Base-by-base conservation (phyloP, 2,113 vertebrate genomes). In the Machaerirhynchus nigripectus region DNA sequence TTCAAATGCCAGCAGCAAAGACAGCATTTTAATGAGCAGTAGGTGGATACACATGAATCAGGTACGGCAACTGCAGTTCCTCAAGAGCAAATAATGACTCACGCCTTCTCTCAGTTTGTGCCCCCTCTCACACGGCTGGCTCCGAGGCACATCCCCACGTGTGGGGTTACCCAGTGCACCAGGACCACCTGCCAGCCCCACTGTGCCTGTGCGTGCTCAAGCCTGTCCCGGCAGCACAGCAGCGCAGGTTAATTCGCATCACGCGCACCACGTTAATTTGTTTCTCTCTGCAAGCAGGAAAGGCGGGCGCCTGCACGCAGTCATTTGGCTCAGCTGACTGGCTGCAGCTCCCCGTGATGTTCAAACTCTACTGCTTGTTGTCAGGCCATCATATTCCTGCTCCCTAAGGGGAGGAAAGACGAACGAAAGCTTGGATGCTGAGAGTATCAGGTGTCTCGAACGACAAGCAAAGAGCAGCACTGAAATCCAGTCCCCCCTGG, bases 281-380 rank as follows among this genome's bases (percentile, higher is more conserved):
- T 15, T 70, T 50, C 21, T 9, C 15, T 69, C 67, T 37, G 71
- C 63, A 31, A 19, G 70, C 10, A 55, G 49, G 49, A 42, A 31
- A 47, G 49, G 75, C 83, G 73, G 71, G 63, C 4, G 42, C 42
- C 60, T n/a, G 94, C 76, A 60, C 0, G 0, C 71, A 9, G 61
- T 2, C n/a, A 1, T 6, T 39, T 15, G 33, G 6, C 53, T 44
- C 77, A 64, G 87, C 44, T 64, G 57, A 3, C 37, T 19, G 65
- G 7, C 1, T 35, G 56, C 30, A 69, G 39, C 33, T 60, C 44
- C 3, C 13, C 4, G 0, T 0, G 42, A 27, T 18, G 27, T 1
- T 7, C 71, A 57, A 78, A 42, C 33, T 10, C 55, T 12, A 0
- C 1, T 53, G 24, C 60, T 82, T 37, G 19, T 13, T 3, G 18